phyloP scores from a whole-genome alignment of 2,888 invertebrate species.

The Rutpela maculata region DNA sequence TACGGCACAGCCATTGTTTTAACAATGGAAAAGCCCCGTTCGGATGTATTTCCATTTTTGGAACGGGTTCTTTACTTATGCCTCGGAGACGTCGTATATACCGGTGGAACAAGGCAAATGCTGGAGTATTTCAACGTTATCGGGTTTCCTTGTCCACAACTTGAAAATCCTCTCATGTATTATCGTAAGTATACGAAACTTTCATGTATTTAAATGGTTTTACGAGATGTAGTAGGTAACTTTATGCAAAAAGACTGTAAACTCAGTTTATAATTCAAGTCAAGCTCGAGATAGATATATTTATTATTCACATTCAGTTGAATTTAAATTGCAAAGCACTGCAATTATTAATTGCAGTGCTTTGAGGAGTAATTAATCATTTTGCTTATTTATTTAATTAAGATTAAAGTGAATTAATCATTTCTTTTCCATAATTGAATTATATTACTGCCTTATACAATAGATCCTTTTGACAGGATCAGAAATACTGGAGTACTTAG shows the following conservation, averaged over 20 bases:
- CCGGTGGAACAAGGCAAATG: constrained; percentile 93
- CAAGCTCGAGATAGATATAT: neutral
- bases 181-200: constrained; percentile 83
- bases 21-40: constrained; percentile 94
- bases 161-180: constrained; percentile 99
- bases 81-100: constrained; percentile 93
- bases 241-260: neutral
- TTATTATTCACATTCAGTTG: neutral
- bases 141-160: constrained; percentile 96
- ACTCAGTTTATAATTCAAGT: neutral
- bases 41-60: constrained; percentile 96
- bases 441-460: no score
- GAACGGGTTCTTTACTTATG: constrained; percentile 94
- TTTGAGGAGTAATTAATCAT: no score
- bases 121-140: constrained; percentile 96
- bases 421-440: no score
- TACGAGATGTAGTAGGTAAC: neutral
- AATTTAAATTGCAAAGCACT: neutral
- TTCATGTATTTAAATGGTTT: neutral
- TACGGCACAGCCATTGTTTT: constrained; percentile 92
- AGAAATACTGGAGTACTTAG: no score
- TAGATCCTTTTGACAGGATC: no score
- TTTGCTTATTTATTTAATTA: neutral
- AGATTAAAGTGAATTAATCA: neutral
- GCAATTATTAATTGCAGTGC: neutral